A percentile compares a stretch with the other conserved stretches of the same genome.
These are phyloP conservation scores for Hyles euphorbiae DNA, from an alignment of 1,140 invertebrate genomes.

Conservation along the genomic window DNA sequence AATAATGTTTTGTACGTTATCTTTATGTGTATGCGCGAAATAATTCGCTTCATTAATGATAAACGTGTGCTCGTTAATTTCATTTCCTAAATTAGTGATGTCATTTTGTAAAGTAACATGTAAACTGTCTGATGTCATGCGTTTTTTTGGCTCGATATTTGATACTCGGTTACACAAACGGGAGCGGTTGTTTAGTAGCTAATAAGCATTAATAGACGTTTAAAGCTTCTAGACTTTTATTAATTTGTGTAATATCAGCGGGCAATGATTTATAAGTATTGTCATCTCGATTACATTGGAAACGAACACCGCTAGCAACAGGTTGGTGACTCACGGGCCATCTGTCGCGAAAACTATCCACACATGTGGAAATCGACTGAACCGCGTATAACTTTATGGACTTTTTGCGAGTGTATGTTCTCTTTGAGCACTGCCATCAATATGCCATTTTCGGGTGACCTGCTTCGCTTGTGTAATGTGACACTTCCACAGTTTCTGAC, in stretches of 20 bases:
- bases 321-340: constrained; percentile 67
- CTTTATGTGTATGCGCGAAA: no score
- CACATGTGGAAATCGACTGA: constrained; percentile 60
- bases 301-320: constrained; percentile 43
- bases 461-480: constrained; percentile 40
- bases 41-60: background rate
- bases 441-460: constrained; percentile 44
- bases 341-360: constrained; percentile 65
- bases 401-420: constrained; percentile 35
- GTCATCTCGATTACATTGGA: constrained; percentile 48
- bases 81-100: constrained; percentile 53
- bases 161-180: constrained; percentile 29
- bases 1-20: no score
- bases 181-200: constrained; percentile 28
- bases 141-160: constrained; percentile 32
- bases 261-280: constrained; percentile 46
- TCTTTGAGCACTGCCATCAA: constrained; percentile 43
- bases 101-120: constrained; percentile 34
- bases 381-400: constrained; percentile 39
- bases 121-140: constrained; percentile 52
- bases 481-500: constrained; percentile 30
- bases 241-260: constrained; percentile 30
- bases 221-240: constrained; percentile 27
- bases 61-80: constrained; percentile 31
- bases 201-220: constrained; percentile 24